Evolutionary conservation across 1,140 invertebrate species (phyloP), one percentile per base, ranked within the genome.

Genomic region (Procambarus clarkii): DNA sequence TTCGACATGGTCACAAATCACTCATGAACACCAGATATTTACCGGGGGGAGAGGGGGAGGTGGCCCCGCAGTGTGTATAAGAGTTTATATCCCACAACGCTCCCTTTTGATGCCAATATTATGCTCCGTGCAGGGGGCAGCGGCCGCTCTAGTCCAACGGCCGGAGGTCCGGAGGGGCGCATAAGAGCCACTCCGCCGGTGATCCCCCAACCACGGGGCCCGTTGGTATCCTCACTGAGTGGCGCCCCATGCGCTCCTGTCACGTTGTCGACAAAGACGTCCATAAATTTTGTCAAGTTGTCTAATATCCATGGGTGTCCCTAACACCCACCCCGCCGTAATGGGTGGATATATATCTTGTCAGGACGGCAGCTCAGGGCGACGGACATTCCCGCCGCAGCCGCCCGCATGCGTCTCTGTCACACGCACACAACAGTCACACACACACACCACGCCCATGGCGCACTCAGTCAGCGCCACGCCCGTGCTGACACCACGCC

Each of bases 281-380:
- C 86, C 92, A 92, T 92, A 92, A 92, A 92, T 92, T 92, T 92
- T 92, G 92, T 92, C 92, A 92, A 92, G 92, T 92, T 92, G 92
- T 92, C 92, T 92, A 92, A 92, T 92, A 92, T 92, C 92, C 92
- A 92, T 92, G 92, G 92, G 92, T 92, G 87, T 89, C 86, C 83
- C 92, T 90, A 92, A 92, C 92, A 92, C 92, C 92, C 92, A 92
- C 92, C 92, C 86, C 69, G 81, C 89, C 76, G 92, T 92, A 92
- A 92, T 92, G 86, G 92, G 87, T 90, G 92, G 92, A 90, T 89
- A 92, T 92, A 92, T 89, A 89, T 92, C 92, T 92, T 91, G 90
- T 91, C 90, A 87, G 90, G 84, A 77, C 90, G 85, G 90, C 90
- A 82, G 84, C 90, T 86, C 90, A 81, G 84, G 60, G 84, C 85